Evolutionary conservation across 2,888 invertebrate species (phyloP).

Genomic region (Caenorhabditis macrosperma): DNA sequence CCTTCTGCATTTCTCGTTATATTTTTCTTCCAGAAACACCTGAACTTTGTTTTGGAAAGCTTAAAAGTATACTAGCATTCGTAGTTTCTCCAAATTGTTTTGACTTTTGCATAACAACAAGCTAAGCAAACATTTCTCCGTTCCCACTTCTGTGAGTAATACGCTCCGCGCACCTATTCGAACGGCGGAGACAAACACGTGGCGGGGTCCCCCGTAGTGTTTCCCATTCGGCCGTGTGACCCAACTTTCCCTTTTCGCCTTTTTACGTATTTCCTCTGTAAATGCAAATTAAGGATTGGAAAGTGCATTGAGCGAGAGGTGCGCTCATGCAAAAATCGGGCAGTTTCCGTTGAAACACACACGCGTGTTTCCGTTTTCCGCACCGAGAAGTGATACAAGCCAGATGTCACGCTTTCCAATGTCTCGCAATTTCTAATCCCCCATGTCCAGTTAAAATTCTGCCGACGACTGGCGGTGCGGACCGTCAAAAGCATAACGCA

Average conservation of each 20-base stretch:
- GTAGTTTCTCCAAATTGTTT: neutral
- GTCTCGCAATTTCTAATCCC: slow-evolving; percentile 14
- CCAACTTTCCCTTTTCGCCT: slow-evolving; percentile 9
- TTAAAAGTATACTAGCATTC: too few species aligned
- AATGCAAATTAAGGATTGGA: slow-evolving; percentile 17
- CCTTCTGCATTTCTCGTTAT: too few species aligned
- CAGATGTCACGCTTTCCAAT: slow-evolving; percentile 16
- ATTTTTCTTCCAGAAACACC: too few species aligned
- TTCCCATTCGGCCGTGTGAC: neutral
- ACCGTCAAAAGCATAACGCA: slow-evolving; percentile 27
- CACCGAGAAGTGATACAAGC: slow-evolving; percentile 1
- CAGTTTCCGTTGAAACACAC: neutral
- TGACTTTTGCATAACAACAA: neutral
- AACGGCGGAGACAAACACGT: slow-evolving; percentile 8
- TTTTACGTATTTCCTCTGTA: neutral
- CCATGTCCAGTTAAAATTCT: slow-evolving; percentile 2
- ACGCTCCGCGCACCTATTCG: neutral
- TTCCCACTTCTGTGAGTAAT: neutral
- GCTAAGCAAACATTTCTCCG: neutral
- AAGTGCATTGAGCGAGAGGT: neutral
- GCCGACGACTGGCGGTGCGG: neutral
- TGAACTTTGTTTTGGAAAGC: too few species aligned
- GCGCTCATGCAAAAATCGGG: slow-evolving; percentile 9
- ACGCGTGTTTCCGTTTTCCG: neutral
- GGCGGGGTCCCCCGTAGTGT: neutral